These are phyloP conservation scores for Palloptera scutellata DNA, from an alignment of 2,888 invertebrate species.

Conservation along the genomic window DNA sequence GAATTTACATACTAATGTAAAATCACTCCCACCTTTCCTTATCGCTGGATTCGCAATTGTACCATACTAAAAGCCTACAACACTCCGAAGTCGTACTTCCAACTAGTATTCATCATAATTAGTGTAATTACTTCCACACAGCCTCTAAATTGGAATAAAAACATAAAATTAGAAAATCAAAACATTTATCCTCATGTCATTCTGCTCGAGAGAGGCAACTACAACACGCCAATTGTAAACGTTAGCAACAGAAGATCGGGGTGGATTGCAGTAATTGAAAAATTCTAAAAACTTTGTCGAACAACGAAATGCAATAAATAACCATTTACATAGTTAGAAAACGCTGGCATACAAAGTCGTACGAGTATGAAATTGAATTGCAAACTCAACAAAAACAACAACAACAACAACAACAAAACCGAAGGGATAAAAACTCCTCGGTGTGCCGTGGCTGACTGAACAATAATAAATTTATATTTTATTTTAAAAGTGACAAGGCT, in stretches of 20 bases:
- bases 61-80: too few relatives aligned
- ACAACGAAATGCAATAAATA: constrained; percentile 1
- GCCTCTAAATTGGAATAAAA: constrained; percentile 46
- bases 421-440: too few relatives aligned
- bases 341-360: not conserved
- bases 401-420: too few relatives aligned
- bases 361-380: not conserved
- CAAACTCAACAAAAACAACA: too few relatives aligned
- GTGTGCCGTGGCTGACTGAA: too few relatives aligned
- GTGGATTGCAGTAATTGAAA: constrained; percentile 30
- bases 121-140: not conserved
- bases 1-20: too few relatives aligned
- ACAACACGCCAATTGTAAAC: constrained; percentile 37
- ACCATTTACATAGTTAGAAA: not conserved
- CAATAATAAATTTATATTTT: too few relatives aligned
- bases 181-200: constrained; percentile 45
- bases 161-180: constrained; percentile 58
- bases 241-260: constrained; percentile 38
- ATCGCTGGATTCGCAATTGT: too few relatives aligned
- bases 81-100: too few relatives aligned
- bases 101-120: too few relatives aligned
- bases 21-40: too few relatives aligned
- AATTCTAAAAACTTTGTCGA: not conserved
- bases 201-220: constrained; percentile 29
- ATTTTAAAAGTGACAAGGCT: too few relatives aligned